Percentiles rank a stretch among this genome's conserved stretches.
phyloP scores from a whole-genome alignment of 2,797 vertebrate species.

The Hyperoplus lanceolatus region DNA sequence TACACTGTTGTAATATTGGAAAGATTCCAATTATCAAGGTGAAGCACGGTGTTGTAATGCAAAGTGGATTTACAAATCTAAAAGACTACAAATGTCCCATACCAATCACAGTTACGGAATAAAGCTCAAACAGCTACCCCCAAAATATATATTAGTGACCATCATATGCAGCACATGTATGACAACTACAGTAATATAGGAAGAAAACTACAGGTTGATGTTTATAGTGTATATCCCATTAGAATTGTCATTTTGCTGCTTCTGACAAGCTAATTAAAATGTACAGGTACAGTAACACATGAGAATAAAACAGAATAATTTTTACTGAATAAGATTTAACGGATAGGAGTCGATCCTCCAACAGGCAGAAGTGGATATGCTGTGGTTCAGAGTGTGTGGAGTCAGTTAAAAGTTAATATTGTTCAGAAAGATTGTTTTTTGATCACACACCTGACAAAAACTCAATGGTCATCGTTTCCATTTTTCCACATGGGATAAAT shows the following conservation, averaged over 20 bases:
- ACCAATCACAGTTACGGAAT: slow-evolving; percentile 31
- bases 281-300: slow-evolving; percentile 73
- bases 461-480: neutral
- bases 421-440: slow-evolving; percentile 12
- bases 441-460: slow-evolving; percentile 13
- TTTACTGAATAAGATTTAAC: slow-evolving; percentile 73
- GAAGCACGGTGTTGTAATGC: neutral
- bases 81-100: slow-evolving; percentile 9
- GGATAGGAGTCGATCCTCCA: slow-evolving; percentile 61
- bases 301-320: slow-evolving; percentile 64
- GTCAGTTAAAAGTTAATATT: slow-evolving; percentile 62
- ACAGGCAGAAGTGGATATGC: slow-evolving; percentile 52
- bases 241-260: slow-evolving; percentile 68
- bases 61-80: slow-evolving; percentile 6
- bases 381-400: slow-evolving; percentile 61
- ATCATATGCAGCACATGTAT: slow-evolving; percentile 36
- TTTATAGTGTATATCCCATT: slow-evolving; percentile 68
- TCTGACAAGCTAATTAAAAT: slow-evolving; percentile 85
- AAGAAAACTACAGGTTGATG: slow-evolving; percentile 55
- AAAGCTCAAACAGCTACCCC: slow-evolving; percentile 8
- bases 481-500: neutral
- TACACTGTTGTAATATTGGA: slow-evolving; percentile 34
- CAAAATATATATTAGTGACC: slow-evolving; percentile 59
- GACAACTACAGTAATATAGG: slow-evolving; percentile 49
- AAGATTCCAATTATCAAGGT: slow-evolving; percentile 35